Conservation (phyloP, 2,113 vertebrate species). For the Rhinopomastus cyanomelas region DNA sequence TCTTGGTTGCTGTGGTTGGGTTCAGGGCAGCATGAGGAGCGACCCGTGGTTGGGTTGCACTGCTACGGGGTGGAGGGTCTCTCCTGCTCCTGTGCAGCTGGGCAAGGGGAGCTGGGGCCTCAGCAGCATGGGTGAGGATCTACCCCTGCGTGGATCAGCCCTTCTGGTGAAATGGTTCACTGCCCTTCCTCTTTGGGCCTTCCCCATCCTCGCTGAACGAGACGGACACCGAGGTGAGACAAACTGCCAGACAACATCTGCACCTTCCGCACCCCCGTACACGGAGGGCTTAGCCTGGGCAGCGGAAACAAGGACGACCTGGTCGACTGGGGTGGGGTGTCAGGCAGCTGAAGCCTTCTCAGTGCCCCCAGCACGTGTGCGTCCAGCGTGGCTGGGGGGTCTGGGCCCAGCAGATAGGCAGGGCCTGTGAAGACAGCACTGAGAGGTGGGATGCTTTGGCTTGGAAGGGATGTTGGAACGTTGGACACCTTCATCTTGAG, state of each 20-base stretch:
- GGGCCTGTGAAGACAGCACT: background rate
- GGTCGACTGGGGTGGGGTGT: background rate
- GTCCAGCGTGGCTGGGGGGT: background rate
- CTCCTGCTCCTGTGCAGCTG: background rate
- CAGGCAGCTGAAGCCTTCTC: background rate
- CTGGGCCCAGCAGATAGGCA: background rate
- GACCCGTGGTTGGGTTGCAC: background rate
- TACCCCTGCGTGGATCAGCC: constrained; percentile 48
- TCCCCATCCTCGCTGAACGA: constrained; percentile 46
- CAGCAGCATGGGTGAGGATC: background rate
- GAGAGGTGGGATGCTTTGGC: too few relatives aligned
- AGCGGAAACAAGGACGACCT: constrained; percentile 23
- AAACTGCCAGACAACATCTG: constrained; percentile 70
- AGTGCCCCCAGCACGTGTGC: accelerated
- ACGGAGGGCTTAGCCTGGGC: constrained; percentile 12
- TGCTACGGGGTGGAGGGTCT: background rate
- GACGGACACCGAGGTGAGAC: constrained; percentile 50
- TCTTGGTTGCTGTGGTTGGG: background rate
- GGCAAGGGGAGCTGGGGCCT: background rate
- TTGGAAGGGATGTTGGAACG: too few relatives aligned
- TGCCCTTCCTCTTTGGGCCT: constrained; percentile 70
- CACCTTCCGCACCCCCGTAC: background rate
- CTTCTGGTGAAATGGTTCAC: constrained; percentile 65
- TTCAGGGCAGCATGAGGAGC: background rate
- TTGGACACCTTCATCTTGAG: too few relatives aligned